Base-by-base conservation (phyloP, 2,113 vertebrate genomes). In the Rutilus rutilus region DNA sequence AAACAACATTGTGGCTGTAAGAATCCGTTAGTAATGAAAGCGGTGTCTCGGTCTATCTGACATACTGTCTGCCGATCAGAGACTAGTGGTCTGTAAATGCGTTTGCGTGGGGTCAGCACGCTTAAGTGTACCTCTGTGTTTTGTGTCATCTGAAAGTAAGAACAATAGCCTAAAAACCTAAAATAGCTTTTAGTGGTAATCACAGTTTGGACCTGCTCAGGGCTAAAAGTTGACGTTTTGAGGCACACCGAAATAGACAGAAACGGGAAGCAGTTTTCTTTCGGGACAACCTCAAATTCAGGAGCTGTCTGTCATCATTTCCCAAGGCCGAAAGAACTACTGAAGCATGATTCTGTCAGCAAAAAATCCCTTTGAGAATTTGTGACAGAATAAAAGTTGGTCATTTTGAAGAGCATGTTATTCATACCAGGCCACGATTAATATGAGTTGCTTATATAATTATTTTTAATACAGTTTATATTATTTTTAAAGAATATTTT, bases 231-330 rank as follows among this genome's bases (percentile, higher is more conserved):
- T 73, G 81, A 73, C 81, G 17, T 30, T 64, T 73, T 73, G 65
- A 71, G 33, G 81, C 67, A 69, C 62, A 83, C 19, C 0, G 33
- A 73, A 83, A 73, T 8, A 2, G 65, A 83, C 81, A 83, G 81
- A 83, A 83, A 73, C 12, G 5, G 81, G 50, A 83, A 54, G 47
- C 50, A 36, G 67, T 73, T 36, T 83, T 83, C 81, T 71, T 73
- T 73, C 33, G 67, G 81, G 67, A 83, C 21, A 39, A 19, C 50
- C 52, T 36, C 47, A 23, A 57, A 83, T 54, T n/a, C 50, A 25
- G 21, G 67, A 73, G 81, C 81, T 73, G 81, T 83, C 81, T 36
- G 47, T 83, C 81, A 83, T 73, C 42, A 83, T 83, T 83, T 83
- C 50, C 81, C 50, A 39, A 19, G 30, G 50, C 64, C 27, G 27